Conservation (phyloP, 2,113 vertebrate species). For the zebrafish (Danio rerio) region GRCz12tu NC_133187.1:9236501-9237000, state of each 20-base stretch:
- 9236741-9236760: neutral
- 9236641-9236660: neutral
- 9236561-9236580: no score
- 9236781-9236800: neutral
- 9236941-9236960: neutral
- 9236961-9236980: neutral
- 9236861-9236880: neutral
- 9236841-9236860: neutral
- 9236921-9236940: neutral
- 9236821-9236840: neutral
- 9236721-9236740: neutral
- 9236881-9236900: neutral
- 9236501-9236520: no score
- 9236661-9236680: neutral
- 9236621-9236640: no score
- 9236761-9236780: neutral
- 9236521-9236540: no score
- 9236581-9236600: no score
- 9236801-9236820: neutral
- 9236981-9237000: neutral
- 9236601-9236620: no score
- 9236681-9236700: neutral
- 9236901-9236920: neutral
- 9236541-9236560: no score
- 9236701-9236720: neutral